Conservation (phyloP, 2,113 vertebrate genomes). For the Pimephales promelas region DNA sequence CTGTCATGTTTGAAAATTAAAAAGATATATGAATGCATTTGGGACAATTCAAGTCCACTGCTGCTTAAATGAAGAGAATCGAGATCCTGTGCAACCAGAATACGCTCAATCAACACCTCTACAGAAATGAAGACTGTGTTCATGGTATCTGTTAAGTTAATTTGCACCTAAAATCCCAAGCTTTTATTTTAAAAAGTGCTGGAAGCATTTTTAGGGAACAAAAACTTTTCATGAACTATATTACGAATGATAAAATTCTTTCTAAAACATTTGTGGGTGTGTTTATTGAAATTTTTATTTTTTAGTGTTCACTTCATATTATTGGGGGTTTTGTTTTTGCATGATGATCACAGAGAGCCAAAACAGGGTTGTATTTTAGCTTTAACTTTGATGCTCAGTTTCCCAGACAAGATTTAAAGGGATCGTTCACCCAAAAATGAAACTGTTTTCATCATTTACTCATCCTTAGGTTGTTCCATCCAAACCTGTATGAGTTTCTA, state of each 20-base stretch:
- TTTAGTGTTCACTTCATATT: neutral
- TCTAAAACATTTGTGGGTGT: neutral
- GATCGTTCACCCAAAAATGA: too few relatives aligned
- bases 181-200: neutral
- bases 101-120: neutral
- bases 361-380: neutral
- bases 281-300: neutral
- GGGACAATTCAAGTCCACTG: too few relatives aligned
- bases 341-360: neutral
- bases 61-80: neutral
- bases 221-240: neutral
- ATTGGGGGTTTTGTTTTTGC: neutral
- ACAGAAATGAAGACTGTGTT: neutral
- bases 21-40: neutral
- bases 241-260: neutral
- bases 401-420: too few relatives aligned
- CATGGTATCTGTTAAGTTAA: neutral
- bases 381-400: neutral
- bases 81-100: neutral
- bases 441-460: too few relatives aligned
- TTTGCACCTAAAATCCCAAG: neutral
- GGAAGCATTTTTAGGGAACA: neutral
- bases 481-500: too few relatives aligned
- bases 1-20: neutral
- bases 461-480: too few relatives aligned